Base-by-base conservation (phyloP, 2,888 invertebrate species). In the Lochmaea crataegi region DNA sequence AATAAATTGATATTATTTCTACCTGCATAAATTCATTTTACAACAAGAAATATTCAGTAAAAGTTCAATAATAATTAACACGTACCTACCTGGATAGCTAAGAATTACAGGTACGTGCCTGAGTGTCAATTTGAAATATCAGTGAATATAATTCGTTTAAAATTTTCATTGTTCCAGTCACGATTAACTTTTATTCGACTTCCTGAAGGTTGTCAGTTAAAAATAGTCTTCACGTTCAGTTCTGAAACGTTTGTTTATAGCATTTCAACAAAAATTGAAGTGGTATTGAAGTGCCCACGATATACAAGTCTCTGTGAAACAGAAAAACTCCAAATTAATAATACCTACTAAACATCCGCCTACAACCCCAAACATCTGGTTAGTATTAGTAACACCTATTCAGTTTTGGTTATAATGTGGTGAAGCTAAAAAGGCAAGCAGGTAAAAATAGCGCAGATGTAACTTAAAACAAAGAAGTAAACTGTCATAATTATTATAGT, bases 391-490 rank as follows among this genome's bases (percentile, higher is more conserved):
- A 45, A 45, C 45, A 14, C 45, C 14, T 45, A 10, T 45, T 45
- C 42, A 10, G 42, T 45, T 45, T 45, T 45, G 45, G 45, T 11
- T 45, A 45, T 45, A 45, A 45, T 45, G 45, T 45, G 45, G 45
- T 45, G 12, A 3, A 2, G 14, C 45, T 45, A 60, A 26, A 32
- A 60, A 60, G 32, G 32, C 26, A 14, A 60, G 38, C 60, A 60
- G 60, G 60, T 60, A 60, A 60, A 60, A 32, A 32, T 11, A 60
- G 38, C 22, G 22, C 60, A 60, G 60, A 60, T 60, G 14, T 26
- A 32, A 6, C 11, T 22, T 32, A 32, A 60, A 60, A 60, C 57
- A 57, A 57, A 57, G 57, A 57, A 26, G 57, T 22, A 57, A 57
- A 18, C 32, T 32, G 32, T 32, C 32, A 32, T 32, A 32, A 32